A percentile compares a stretch with the other conserved stretches of the same genome.
Evolutionary conservation across 2,888 invertebrate species (phyloP).

Genomic region (Drosophila merina): DNA sequence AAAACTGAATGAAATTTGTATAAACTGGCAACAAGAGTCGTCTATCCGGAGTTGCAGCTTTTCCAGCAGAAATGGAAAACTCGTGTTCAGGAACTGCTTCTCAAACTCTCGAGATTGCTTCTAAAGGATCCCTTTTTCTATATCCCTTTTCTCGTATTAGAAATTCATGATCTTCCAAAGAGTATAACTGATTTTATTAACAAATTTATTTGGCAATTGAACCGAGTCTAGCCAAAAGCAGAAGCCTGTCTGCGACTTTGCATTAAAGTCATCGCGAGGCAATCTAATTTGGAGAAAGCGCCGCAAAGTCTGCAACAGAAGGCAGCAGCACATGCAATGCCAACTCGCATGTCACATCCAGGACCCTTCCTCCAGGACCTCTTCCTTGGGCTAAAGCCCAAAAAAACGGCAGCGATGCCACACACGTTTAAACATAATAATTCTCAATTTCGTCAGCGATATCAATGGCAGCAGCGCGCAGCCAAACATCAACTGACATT

Average conservation of each 20-base stretch:
- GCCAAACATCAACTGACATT: constrained; percentile 74
- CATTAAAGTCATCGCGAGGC: constrained; percentile 52
- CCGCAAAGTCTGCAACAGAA: constrained; percentile 53
- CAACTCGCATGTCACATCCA: constrained; percentile 37
- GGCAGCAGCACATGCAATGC: constrained; percentile 45
- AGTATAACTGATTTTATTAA: background rate
- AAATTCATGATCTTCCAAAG: too few relatives aligned
- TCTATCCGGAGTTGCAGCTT: constrained; percentile 11
- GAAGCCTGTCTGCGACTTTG: background rate
- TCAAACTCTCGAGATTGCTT: too few relatives aligned
- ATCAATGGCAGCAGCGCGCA: constrained; percentile 67
- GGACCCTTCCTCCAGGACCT: background rate
- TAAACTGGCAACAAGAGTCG: constrained; percentile 40
- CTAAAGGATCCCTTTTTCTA: too few relatives aligned
- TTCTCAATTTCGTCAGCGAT: constrained; percentile 79
- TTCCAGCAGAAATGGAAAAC: constrained; percentile 30
- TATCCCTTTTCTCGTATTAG: too few relatives aligned
- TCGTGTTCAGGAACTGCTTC: constrained; percentile 10
- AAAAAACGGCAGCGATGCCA: constrained; percentile 34
- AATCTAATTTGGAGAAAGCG: constrained; percentile 62
- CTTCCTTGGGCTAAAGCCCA: background rate
- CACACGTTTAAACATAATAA: constrained; percentile 79
- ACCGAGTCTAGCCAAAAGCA: constrained; percentile 22
- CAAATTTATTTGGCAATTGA: constrained; percentile 9
- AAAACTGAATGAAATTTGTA: constrained; percentile 44